phyloP scores from a whole-genome alignment of 2,888 invertebrate genomes.

The Agonopterix alstromeriana region DNA sequence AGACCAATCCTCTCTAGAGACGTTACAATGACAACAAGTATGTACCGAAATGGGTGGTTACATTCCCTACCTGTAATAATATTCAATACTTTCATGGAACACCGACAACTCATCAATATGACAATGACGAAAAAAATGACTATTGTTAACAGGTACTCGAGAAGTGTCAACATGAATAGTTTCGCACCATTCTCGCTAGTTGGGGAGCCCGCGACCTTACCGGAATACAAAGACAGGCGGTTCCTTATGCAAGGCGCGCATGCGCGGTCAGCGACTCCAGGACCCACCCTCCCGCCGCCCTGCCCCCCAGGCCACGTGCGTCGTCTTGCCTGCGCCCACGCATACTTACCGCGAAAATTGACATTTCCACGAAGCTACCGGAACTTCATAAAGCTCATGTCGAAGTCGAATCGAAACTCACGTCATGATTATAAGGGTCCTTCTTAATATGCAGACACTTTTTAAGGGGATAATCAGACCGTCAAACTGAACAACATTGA shows the following conservation, averaged over 20 bases:
- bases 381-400: constrained; percentile 37
- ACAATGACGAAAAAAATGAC: constrained; percentile 50
- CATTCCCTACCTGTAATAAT: constrained; percentile 17
- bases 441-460: no score
- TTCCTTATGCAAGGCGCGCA: constrained; percentile 54
- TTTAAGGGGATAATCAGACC: no score
- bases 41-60: no score
- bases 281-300: constrained; percentile 12
- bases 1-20: no score
- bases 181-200: constrained; percentile 61
- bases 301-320: constrained; percentile 10
- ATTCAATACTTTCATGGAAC: constrained; percentile 36
- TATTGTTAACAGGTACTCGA: constrained; percentile 54
- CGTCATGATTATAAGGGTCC: no score
- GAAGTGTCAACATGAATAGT: constrained; percentile 61
- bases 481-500: no score
- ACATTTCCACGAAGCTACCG: constrained; percentile 65
- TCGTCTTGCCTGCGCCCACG: constrained; percentile 23
- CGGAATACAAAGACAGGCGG: constrained; percentile 60
- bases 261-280: constrained; percentile 65
- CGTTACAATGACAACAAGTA: no score
- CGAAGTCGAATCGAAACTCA: no score
- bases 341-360: constrained; percentile 60
- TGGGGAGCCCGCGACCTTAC: constrained; percentile 54
- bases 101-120: constrained; percentile 42